Base-by-base conservation (phyloP, 2,888 invertebrate genomes). In the Mythimna albipuncta region DNA sequence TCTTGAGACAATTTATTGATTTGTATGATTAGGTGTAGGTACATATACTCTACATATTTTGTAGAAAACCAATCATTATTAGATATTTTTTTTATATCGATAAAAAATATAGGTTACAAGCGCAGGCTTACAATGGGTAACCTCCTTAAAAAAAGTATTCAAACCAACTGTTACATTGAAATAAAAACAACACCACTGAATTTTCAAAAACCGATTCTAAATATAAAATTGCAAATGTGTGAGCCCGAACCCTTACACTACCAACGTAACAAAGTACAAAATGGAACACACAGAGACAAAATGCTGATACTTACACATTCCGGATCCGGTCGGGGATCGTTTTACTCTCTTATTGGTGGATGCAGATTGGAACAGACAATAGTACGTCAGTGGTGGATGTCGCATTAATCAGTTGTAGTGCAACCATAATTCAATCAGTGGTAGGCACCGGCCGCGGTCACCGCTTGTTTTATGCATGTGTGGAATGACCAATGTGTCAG, bases 371-470 rank as follows among this genome's bases (percentile, higher is more conserved):
- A 88, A 86, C 92, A 93, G 93, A 96, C 95, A 96, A 96, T 95
- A 94, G 95, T 93, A 91, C 94, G 94, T 95, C 95, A 94, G 92
- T 86, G 89, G 90, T 91, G 90, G 93, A 93, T 93, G 94, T 93
- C 96, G 95, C 96, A 96, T 96, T 96, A 96, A 96, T 96, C 96
- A 95, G 96, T 87, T 90, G 92, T 93, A 93, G 93, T 93, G 92
- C 92, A 91, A 92, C 96, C 96, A 96, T 96, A 96, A 95, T 94
- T 96, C 96, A 96, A 95, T 95, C 95, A 93, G 90, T 85, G 81
- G 86, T 79, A 81, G 86, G 88, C 88, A 87, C 81, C 85, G 87
- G 83, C 84, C 85, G 83, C 89, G 91, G 92, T 91, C 91, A 91
- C 90, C 83, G 89, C 88, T 90, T 89, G 91, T 88, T 92, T 93